Conservation (phyloP, 1,140 invertebrate species). For the Mizuhopecten yessoensis region DNA sequence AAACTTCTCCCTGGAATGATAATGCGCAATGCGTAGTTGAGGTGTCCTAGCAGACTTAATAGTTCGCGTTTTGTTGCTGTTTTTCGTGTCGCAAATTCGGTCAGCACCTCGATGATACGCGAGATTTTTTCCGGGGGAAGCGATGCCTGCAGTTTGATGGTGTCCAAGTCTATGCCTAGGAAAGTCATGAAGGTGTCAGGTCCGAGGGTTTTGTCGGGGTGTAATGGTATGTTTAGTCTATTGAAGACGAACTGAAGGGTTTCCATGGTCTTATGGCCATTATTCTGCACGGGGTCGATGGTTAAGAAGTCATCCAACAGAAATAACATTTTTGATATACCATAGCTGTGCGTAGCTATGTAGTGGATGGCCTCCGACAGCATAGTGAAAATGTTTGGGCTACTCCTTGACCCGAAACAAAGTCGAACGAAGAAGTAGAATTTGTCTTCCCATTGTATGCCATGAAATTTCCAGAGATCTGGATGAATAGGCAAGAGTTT, state of each 20-base stretch:
- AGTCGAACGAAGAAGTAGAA: too few relatives aligned
- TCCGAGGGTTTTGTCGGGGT: slow-evolving; percentile 47
- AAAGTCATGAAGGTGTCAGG: slow-evolving; percentile 50
- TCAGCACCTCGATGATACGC: slow-evolving; percentile 41
- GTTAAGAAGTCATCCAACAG: slow-evolving; percentile 52
- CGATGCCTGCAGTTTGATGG: slow-evolving; percentile 50
- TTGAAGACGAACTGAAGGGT: not conserved
- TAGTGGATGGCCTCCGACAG: too few relatives aligned
- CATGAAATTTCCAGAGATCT: too few relatives aligned
- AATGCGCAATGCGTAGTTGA: slow-evolving; percentile 48
- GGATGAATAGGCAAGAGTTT: too few relatives aligned
- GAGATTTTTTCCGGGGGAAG: slow-evolving; percentile 45
- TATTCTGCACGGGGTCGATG: not conserved
- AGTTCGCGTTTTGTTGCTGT: slow-evolving; percentile 54
- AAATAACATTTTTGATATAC: slow-evolving; percentile 5
- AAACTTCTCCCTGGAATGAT: slow-evolving; percentile 51
- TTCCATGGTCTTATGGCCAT: slow-evolving; percentile 33
- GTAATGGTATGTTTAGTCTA: slow-evolving; percentile 30
- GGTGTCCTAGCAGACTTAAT: slow-evolving; percentile 46
- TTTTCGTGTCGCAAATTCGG: not conserved
- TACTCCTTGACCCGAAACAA: too few relatives aligned
- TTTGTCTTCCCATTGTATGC: too few relatives aligned
- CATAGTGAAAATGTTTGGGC: too few relatives aligned
- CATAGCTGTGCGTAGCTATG: too few relatives aligned
- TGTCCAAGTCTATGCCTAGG: slow-evolving; percentile 42